Base-by-base conservation (phyloP, 2,797 vertebrate species). In the Catamblyrhynchus diadema region DNA sequence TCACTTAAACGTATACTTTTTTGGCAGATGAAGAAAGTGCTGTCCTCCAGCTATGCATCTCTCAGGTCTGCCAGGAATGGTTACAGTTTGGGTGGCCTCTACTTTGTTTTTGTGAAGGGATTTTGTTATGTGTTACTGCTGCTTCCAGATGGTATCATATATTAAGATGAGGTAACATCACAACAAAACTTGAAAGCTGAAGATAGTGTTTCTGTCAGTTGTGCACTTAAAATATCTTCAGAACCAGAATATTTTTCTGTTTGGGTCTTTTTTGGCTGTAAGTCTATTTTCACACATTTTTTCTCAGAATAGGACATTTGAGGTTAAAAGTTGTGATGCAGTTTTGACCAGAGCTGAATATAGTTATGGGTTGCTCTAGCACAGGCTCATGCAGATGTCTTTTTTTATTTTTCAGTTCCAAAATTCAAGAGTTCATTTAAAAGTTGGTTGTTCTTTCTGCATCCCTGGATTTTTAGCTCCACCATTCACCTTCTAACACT, bases 1-100 rank as follows among this genome's bases (percentile, higher is more conserved):
- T 95, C 73, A 59, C 78, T 91, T 94, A 91, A 94, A 93, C 60
- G 47, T 17, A 79, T 81, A 93, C 78, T 82, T 84, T 93, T 81
- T 15, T 8, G 4, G 35, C 51, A 44, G n/a, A 33, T 27, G 6
- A 10, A 25, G 24, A 24, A 69, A n/a, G 6, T 14, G 4, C 16
- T 51, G 18, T 48, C 30, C 17, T 60, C 20, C 20, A 64, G 23
- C 14, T 66, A 8, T 51, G 10, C 4, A 7, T 65, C 12, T 77
- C 37, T 33, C 57, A 78, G 12, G 39, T 47, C 61, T 70, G 8
- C 24, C 17, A 60, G 14, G 19, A 71, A 24, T 15, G 12, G 13
- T 7, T 9, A 32, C 1, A 2, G 28, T 86, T 81, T 65, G 33
- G 5, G 33, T 45, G 9, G 8, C 32, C 7, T 65, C 15, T 60